Percentiles rank a stretch among this genome's conserved stretches.
These are phyloP conservation scores for Lasioglossum pauxillum DNA, from an alignment of 2,888 invertebrate genomes.

Conservation along the genomic window DNA sequence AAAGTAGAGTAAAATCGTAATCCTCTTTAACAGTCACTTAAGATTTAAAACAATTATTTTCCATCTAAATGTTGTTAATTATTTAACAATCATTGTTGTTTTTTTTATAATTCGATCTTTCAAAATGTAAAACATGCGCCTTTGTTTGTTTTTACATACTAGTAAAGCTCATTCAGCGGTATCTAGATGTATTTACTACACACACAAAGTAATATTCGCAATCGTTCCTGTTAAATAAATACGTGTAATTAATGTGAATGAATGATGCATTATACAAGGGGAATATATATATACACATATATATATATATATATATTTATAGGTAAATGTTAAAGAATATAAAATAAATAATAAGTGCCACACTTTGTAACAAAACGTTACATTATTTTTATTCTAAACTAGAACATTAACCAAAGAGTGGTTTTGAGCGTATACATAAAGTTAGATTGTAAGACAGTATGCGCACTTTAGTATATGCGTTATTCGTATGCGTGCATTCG, in stretches of 20 bases:
- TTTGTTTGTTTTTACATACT: background rate
- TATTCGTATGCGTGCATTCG: slow-evolving; percentile 1
- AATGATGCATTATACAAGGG: slow-evolving; percentile 31
- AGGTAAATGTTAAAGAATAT: slow-evolving; percentile 26
- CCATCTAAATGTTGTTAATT: background rate
- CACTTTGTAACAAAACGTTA: slow-evolving; percentile 33
- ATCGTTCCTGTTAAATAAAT: slow-evolving; percentile 30
- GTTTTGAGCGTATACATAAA: slow-evolving; percentile 29
- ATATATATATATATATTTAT: slow-evolving; percentile 37
- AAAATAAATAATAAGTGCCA: slow-evolving; percentile 48
- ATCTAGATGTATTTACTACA: slow-evolving; percentile 15
- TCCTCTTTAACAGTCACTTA: background rate
- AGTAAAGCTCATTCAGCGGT: slow-evolving; percentile 17
- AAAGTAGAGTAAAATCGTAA: slow-evolving; percentile 2
- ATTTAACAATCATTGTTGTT: slow-evolving; percentile 10
- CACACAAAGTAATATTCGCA: slow-evolving; percentile 9
- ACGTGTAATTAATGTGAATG: slow-evolving; percentile 35
- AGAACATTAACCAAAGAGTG: slow-evolving; percentile 42
- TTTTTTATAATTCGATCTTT: slow-evolving; percentile 15
- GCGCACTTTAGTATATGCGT: slow-evolving; percentile 5
- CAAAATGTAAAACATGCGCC: background rate
- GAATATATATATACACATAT: slow-evolving; percentile 12
- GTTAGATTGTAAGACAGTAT: slow-evolving; percentile 1
- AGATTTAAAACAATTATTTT: background rate
- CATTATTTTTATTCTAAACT: slow-evolving; percentile 27